Percentiles rank a stretch among this genome's conserved stretches.
Evolutionary conservation across 2,113 vertebrate genomes (phyloP).

Genomic region (Crotalus viridis): DNA sequence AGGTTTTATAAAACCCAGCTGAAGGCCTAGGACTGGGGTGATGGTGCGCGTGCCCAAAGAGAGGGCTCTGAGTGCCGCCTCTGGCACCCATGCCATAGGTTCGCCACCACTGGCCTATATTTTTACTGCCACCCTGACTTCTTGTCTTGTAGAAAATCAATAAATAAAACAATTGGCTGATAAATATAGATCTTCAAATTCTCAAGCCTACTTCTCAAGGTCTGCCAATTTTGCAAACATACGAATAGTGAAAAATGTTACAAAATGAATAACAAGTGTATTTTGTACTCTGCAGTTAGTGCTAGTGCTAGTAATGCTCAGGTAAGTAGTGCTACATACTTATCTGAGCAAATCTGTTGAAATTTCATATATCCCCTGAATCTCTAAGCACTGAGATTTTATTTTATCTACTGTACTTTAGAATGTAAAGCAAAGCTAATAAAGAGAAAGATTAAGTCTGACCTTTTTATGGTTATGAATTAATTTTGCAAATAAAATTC

Average conservation of each 20-base stretch:
- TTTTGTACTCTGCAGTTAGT: background rate
- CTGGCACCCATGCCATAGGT: too few relatives aligned
- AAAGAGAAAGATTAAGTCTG: conserved; percentile 1
- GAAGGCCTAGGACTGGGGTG: too few relatives aligned
- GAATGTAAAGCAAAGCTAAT: conserved; percentile 32
- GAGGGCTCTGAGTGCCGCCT: too few relatives aligned
- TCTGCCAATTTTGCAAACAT: conserved; percentile 35
- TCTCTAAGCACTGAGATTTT: conserved; percentile 14
- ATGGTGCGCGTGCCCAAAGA: too few relatives aligned
- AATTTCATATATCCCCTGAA: conserved; percentile 26
- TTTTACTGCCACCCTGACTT: background rate
- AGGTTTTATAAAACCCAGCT: too few relatives aligned
- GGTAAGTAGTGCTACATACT: background rate
- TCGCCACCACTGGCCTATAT: background rate
- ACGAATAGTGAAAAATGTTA: conserved; percentile 28
- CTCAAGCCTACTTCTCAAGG: conserved; percentile 28
- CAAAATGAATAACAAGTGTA: conserved; percentile 41
- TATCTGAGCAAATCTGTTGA: conserved; percentile 38
- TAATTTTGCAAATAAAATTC: background rate
- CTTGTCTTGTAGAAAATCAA: background rate
- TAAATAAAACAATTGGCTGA: background rate
- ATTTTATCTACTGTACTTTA: conserved; percentile 25
- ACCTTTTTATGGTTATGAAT: background rate
- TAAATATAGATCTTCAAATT: background rate
- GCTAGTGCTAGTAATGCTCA: conserved; percentile 1